Evolutionary conservation across 2,113 vertebrate species (phyloP).

Genomic region (Lophotis ruficrista): DNA sequence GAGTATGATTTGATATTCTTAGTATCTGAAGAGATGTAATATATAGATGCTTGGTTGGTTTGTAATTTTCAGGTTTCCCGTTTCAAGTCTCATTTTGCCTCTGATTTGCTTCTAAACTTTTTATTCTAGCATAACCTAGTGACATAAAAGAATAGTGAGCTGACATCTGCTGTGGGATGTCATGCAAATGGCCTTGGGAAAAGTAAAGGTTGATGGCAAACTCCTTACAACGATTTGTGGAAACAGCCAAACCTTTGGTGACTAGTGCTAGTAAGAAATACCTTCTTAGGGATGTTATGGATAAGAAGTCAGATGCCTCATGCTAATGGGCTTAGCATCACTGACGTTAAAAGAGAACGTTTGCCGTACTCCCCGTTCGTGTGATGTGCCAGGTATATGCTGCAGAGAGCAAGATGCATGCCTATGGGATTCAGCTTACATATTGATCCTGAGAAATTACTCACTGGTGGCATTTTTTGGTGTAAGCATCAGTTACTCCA

Average conservation of each 20-base stretch:
- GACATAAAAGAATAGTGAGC: background rate
- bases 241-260: background rate
- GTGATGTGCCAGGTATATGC: fast-evolving
- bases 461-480: background rate
- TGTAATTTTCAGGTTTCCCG: background rate
- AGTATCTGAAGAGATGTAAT: background rate
- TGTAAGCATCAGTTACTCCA: background rate
- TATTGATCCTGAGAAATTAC: background rate
- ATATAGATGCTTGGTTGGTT: background rate
- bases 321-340: background rate
- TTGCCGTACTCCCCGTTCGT: background rate
- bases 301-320: background rate
- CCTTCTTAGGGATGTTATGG: background rate
- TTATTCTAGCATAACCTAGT: background rate
- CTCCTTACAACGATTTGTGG: background rate
- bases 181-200: background rate
- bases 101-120: background rate
- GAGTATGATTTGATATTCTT: background rate
- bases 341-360: background rate
- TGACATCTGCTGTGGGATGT: background rate
- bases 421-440: background rate
- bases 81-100: background rate
- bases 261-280: background rate
- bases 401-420: background rate
- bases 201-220: background rate